Evolutionary conservation across 2,888 invertebrate genomes (phyloP), one percentile per base, ranked within the genome.

Genomic region (Dastarcus helophoroides): DNA sequence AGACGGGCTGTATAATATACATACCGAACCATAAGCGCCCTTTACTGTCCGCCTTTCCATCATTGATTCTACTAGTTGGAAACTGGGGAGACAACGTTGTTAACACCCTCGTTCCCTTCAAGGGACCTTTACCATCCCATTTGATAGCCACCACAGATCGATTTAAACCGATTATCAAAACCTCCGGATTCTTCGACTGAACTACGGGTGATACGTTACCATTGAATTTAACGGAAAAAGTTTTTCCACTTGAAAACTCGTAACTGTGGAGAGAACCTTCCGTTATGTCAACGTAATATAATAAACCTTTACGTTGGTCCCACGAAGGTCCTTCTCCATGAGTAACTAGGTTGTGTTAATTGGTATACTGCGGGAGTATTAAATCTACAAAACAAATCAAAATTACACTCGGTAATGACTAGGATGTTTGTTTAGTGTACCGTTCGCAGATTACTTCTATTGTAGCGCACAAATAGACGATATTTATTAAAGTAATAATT

Each of bases 21-120:
- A 56, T 48, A 67, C 71, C 71, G 43, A 68, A 63, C 71, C 71
- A 72, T 2, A 73, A 48, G 10, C 70, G 51, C 16, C 73, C 73
- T 13, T 48, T 45, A 12, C 58, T 56, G 44, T 74, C 73, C 13
- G 71, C 72, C 53, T 74, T 75, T 14, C 68, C 73, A 52, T 74
- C 74, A 43, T 74, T 75, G 41, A 72, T 66, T 35, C 70, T 51
- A 40, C 67, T 67, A 7, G 52, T 48, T 2, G 54, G 62, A 43
- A 63, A 64, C 34, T 63, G 54, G 1, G 47, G 41, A 6, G 70
- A 69, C 0, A 70, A 63, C 1, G 60, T 57, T 5, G 54, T 44
- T 11, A 35, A 28, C 9, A 35, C 29, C 14, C 15, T 31, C 10
- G 31, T 25, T 14, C 29, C 29, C 1, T 25, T 29, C 7, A 32